Percentiles rank a stretch among this genome's conserved stretches.
phyloP scores from a whole-genome alignment of 2,113 vertebrate genomes.

The Columba livia region DNA sequence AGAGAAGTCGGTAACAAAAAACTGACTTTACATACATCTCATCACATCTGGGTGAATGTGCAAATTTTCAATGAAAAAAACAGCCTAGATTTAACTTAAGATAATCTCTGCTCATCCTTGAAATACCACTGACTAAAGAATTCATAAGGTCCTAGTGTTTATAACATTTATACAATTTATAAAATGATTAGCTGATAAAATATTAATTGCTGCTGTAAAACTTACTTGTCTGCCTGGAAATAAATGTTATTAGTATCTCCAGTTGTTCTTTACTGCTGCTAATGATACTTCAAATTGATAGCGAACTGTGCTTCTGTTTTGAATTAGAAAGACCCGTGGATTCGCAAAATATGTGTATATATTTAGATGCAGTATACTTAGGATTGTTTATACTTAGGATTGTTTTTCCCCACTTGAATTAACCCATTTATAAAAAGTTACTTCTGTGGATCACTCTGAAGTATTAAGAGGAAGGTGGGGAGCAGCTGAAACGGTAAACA shows the following conservation, averaged over 20 bases:
- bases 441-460: not conserved
- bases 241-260: not conserved
- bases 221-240: not conserved
- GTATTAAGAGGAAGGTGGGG: not conserved
- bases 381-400: not conserved
- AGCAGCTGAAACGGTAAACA: not conserved
- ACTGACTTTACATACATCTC: not conserved
- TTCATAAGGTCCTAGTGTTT: not conserved
- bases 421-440: not conserved
- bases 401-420: not conserved
- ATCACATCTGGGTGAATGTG: not conserved
- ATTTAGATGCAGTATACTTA: not conserved
- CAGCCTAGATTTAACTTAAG: conserved; percentile 1
- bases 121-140: not conserved
- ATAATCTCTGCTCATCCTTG: not conserved
- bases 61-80: not conserved
- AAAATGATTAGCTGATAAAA: not conserved
- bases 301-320: not conserved
- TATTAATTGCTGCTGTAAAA: conserved; percentile 27
- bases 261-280: not conserved
- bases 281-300: not conserved
- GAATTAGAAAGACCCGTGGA: not conserved
- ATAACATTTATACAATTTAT: not conserved
- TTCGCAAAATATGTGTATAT: not conserved
- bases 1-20: not conserved